phyloP scores from a whole-genome alignment of 2,113 vertebrate species.

The Ailuropoda melanoleuca region DNA sequence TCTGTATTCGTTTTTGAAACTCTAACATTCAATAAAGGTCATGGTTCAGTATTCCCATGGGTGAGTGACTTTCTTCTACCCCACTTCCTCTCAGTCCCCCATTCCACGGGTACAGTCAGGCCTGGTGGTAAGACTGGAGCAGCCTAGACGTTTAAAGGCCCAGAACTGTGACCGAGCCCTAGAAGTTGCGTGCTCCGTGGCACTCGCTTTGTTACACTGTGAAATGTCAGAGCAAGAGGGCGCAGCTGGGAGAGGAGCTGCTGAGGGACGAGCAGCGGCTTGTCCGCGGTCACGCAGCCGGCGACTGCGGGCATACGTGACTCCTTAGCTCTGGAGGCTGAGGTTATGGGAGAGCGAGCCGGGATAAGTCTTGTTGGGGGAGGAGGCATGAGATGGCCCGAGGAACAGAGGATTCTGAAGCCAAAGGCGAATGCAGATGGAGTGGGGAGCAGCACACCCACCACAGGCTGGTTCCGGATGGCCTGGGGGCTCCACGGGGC shows the following conservation, averaged over 20 bases:
- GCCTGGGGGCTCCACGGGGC: background rate
- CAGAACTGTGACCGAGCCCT: no score
- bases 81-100: background rate
- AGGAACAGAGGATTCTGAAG: background rate
- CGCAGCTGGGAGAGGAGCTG: background rate
- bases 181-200: background rate
- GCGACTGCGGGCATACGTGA: accelerated
- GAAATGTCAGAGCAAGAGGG: background rate
- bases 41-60: background rate
- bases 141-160: background rate
- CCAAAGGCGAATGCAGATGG: background rate
- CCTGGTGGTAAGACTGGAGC: background rate
- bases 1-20: background rate
- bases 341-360: background rate
- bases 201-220: background rate
- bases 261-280: background rate
- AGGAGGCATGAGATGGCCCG: background rate
- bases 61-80: background rate
- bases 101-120: background rate
- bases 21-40: background rate
- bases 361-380: background rate
- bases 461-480: background rate
- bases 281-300: background rate
- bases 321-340: background rate
- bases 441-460: accelerated